A percentile compares a stretch with the other conserved stretches of the same genome.
These are phyloP conservation scores for Karalla daura DNA, from an alignment of 2,797 vertebrate species.

Conservation along the genomic window DNA sequence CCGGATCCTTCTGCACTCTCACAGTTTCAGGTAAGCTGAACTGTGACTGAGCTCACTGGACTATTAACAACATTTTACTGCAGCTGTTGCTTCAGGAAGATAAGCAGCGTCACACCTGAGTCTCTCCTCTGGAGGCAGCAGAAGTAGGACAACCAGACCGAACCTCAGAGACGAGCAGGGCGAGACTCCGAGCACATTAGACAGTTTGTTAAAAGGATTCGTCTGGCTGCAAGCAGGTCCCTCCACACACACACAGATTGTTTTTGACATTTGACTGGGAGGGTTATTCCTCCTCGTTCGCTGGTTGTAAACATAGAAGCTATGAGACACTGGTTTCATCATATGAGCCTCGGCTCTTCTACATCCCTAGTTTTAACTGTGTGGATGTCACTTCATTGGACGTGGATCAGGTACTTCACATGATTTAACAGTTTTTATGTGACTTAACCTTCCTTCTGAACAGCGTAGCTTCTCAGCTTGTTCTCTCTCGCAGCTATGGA, in stretches of 20 bases:
- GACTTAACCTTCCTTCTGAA: too few relatives aligned
- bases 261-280: too few relatives aligned
- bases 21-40: background rate
- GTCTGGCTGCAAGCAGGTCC: background rate
- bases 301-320: background rate
- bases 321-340: background rate
- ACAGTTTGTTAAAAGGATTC: background rate
- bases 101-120: background rate
- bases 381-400: too few relatives aligned
- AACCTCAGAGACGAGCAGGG: conserved; percentile 18
- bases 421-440: too few relatives aligned
- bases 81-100: background rate
- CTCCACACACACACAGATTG: background rate
- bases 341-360: too few relatives aligned
- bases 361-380: too few relatives aligned
- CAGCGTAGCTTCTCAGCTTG: too few relatives aligned
- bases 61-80: background rate
- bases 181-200: background rate
- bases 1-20: background rate
- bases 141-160: conserved; percentile 2
- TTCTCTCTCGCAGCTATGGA: too few relatives aligned
- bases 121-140: background rate
- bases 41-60: background rate
- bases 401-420: too few relatives aligned
- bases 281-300: too few relatives aligned